A percentile compares a stretch with the other conserved stretches of the same genome.
phyloP scores from a whole-genome alignment of 2,888 invertebrate species.

The Catocala nupta region DNA sequence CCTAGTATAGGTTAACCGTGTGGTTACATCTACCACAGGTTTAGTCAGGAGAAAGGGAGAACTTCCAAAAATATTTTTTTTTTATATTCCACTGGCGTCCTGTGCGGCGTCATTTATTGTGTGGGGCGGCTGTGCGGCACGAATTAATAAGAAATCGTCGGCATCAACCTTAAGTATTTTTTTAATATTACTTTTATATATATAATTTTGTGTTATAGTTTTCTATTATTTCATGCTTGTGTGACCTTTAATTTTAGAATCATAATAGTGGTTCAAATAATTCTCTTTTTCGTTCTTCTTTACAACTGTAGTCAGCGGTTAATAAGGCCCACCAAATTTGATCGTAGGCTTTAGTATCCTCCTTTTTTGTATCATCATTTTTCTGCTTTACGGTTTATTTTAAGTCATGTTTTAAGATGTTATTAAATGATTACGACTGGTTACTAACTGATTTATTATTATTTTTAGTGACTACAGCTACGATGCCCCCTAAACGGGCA shows the following conservation, averaged over 20 bases:
- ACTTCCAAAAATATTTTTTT: too few relatives aligned
- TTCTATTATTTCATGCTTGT: conserved; percentile 23
- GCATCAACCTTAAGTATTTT: conserved; percentile 31
- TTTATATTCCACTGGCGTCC: too few relatives aligned
- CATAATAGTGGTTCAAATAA: too few relatives aligned
- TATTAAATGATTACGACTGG: too few relatives aligned
- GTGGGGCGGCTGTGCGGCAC: conserved; percentile 13
- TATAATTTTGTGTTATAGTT: conserved; percentile 20
- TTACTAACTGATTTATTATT: too few relatives aligned
- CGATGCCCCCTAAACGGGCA: conserved; percentile 42
- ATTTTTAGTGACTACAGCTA: conserved; percentile 24
- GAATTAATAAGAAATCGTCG: conserved; percentile 19
- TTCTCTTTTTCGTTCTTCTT: conserved; percentile 4
- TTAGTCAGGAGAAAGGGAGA: too few relatives aligned
- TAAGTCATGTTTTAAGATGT: not conserved
- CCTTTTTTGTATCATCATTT: not conserved
- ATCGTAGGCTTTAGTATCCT: conserved; percentile 31
- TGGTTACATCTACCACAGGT: too few relatives aligned
- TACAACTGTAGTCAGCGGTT: conserved; percentile 13
- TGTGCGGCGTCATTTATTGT: conserved; percentile 8
- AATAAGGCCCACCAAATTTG: conserved; percentile 34
- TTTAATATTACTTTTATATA: conserved; percentile 23
- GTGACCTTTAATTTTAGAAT: not conserved
- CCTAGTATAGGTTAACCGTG: too few relatives aligned
- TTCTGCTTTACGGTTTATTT: not conserved